Conservation (phyloP, 2,113 vertebrate genomes). For the Dunckerocampus dactyliophorus region DNA sequence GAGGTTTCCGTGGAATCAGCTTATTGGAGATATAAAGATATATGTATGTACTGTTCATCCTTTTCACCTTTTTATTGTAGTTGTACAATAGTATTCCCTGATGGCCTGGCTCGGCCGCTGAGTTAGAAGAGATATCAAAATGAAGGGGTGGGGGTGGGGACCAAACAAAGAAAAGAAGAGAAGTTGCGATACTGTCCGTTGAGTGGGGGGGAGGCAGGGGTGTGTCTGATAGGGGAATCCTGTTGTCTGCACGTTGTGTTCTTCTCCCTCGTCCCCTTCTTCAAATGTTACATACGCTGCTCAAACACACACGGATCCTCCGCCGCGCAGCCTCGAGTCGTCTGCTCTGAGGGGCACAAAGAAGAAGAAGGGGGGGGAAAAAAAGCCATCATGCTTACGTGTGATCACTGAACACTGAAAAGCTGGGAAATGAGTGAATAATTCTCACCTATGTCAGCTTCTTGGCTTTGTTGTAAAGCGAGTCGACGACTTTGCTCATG, state of each 20-base stretch:
- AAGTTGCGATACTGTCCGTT: constrained; percentile 79
- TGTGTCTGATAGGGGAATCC: constrained; percentile 70
- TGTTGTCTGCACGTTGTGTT: constrained; percentile 79
- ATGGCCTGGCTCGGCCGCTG: constrained; percentile 87
- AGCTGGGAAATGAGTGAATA: no score
- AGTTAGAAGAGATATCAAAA: constrained; percentile 83
- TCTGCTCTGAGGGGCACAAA: constrained; percentile 74
- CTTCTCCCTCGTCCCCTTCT: constrained; percentile 64
- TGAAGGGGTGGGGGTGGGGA: constrained; percentile 16
- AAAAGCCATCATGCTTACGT: background rate
- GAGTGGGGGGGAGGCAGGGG: constrained; percentile 65
- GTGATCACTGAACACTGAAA: no score
- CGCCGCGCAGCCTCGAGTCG: constrained; percentile 77
- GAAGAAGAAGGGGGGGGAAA: background rate
- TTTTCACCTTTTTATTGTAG: constrained; percentile 76
- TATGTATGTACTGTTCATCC: constrained; percentile 65
- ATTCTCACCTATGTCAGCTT: constrained; percentile 95
- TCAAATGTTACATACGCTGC: constrained; percentile 89
- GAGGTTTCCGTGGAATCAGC: constrained; percentile 69
- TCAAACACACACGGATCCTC: constrained; percentile 92
- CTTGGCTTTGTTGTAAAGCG: constrained; percentile 99
- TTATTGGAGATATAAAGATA: constrained; percentile 69
- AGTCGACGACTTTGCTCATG: constrained; percentile 99
- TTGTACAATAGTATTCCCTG: constrained; percentile 91
- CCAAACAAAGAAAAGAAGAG: constrained; percentile 28